Percentiles rank a stretch among this genome's conserved stretches.
Conservation (phyloP, 2,888 invertebrate genomes). For the Thymelicus acteon region DNA sequence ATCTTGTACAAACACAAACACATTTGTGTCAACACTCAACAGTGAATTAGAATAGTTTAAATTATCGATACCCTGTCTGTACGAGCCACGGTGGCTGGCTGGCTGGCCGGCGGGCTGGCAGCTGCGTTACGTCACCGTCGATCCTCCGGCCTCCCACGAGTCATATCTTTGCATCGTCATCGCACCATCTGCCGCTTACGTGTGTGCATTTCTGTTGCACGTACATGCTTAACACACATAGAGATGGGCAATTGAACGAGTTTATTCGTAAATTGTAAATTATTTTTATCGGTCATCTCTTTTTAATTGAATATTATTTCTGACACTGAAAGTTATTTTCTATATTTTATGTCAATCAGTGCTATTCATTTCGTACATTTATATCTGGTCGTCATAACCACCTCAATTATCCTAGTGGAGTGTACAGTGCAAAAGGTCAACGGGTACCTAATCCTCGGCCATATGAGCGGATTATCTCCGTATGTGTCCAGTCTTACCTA, state of each 20-base stretch:
- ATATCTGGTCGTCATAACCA: background rate
- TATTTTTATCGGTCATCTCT: too few species aligned
- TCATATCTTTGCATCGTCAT: slow-evolving; percentile 23
- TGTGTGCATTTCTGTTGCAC: background rate
- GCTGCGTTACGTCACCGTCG: slow-evolving; percentile 20
- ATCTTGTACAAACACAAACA: background rate
- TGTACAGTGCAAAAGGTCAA: background rate
- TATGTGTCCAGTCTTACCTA: background rate
- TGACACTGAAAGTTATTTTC: too few species aligned
- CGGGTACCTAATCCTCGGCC: background rate
- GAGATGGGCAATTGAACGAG: background rate
- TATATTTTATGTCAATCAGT: too few species aligned
- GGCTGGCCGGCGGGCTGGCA: background rate
- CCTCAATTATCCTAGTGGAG: background rate
- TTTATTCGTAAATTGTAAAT: background rate
- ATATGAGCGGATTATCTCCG: slow-evolving; percentile 1
- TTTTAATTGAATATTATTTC: too few species aligned
- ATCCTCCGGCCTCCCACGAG: background rate
- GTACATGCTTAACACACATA: background rate
- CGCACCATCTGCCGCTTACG: slow-evolving; percentile 9
- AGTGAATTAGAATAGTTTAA: background rate
- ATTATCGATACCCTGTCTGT: background rate
- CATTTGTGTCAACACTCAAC: slow-evolving; percentile 5
- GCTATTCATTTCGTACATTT: too few species aligned
- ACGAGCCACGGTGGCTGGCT: background rate